Evolutionary conservation across 1,140 invertebrate genomes (phyloP).

Genomic region (Theocolax elegans): DNA sequence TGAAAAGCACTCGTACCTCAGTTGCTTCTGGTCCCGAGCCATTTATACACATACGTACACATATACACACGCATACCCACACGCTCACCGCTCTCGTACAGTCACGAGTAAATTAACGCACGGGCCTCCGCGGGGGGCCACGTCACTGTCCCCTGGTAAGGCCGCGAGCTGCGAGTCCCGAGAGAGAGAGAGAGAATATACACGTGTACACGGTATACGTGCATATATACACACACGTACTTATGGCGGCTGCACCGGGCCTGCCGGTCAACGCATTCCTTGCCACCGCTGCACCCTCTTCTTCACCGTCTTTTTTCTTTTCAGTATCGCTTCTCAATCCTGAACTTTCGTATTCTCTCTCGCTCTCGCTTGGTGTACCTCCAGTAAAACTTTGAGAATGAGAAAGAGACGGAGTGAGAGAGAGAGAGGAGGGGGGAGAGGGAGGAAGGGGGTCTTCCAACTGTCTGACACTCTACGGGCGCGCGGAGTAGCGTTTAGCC

Average conservation of each 20-base stretch:
- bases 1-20: conserved; percentile 11
- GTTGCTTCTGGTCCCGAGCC: not conserved
- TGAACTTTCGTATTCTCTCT: conserved; percentile 33
- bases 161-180: not conserved
- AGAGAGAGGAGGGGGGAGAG: not conserved
- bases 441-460: not conserved
- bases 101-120: conserved; percentile 44
- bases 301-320: conserved; percentile 12
- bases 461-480: conserved; percentile 3
- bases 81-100: not conserved
- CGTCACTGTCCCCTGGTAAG: conserved; percentile 57
- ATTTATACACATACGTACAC: not conserved
- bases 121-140: conserved; percentile 55
- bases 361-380: not conserved
- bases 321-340: conserved; percentile 23
- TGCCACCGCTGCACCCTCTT: conserved; percentile 21
- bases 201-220: not conserved
- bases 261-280: conserved; percentile 63
- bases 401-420: not conserved
- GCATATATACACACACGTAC: too few species aligned
- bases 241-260: too few species aligned
- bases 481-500: not conserved
- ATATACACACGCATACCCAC: not conserved
- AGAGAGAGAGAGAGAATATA: not conserved
- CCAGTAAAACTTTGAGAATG: not conserved